Evolutionary conservation across 2,797 vertebrate genomes (phyloP).

Genomic region (Clarias fuscus): DNA sequence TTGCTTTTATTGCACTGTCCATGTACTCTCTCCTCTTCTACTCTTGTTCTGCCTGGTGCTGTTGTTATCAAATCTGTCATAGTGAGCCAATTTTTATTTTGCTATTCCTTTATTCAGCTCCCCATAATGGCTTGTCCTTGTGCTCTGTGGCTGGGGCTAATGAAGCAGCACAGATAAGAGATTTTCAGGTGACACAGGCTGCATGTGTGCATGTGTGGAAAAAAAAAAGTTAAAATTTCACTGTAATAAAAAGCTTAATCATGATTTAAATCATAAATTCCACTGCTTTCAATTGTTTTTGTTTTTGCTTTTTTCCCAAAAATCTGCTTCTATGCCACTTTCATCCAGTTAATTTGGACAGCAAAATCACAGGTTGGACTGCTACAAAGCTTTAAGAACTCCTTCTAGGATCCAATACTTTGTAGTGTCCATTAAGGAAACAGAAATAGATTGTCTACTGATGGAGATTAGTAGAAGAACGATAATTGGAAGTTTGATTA

Average conservation of each 20-base stretch:
- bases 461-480: background rate
- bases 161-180: background rate
- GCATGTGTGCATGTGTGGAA: background rate
- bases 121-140: background rate
- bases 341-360: background rate
- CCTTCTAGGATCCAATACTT: background rate
- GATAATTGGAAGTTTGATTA: background rate
- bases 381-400: background rate
- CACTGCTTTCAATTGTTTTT: no score
- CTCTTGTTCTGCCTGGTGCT: background rate
- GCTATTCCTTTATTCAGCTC: background rate
- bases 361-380: background rate
- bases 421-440: background rate
- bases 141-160: background rate
- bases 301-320: background rate
- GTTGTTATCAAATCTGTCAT: background rate
- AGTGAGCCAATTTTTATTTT: constrained; percentile 3
- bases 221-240: background rate
- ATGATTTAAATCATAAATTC: background rate
- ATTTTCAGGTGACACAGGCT: background rate
- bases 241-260: background rate
- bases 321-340: background rate
- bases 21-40: background rate
- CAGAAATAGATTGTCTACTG: background rate
- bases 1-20: background rate